phyloP scores from a whole-genome alignment of 2,113 vertebrate species.

The Microcebus tavaratra region DNA sequence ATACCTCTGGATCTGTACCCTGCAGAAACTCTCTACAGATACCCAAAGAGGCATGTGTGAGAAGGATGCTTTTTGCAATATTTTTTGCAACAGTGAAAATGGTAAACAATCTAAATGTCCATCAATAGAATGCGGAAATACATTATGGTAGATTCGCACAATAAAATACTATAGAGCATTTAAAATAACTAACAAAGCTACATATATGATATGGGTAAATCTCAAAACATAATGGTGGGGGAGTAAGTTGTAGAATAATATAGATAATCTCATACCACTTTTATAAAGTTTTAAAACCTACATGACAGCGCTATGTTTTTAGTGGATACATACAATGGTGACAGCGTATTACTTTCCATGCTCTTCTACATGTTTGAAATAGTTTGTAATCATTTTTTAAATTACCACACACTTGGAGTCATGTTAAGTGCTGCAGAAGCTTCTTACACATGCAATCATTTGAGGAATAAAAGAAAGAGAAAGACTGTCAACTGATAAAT shows the following conservation, averaged over 20 bases:
- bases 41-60: background rate
- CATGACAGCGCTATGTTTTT: background rate
- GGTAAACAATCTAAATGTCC: background rate
- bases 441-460: background rate
- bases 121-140: background rate
- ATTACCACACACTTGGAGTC: background rate
- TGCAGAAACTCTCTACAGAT: background rate
- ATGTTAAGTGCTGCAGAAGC: background rate
- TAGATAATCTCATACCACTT: background rate
- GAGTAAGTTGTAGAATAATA: background rate
- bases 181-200: background rate
- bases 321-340: background rate
- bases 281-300: background rate
- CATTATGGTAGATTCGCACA: background rate
- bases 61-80: background rate
- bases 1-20: background rate
- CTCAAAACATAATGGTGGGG: background rate
- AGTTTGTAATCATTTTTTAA: constrained; percentile 3
- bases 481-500: background rate
- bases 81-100: background rate
- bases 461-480: background rate
- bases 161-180: background rate
- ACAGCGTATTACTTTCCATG: background rate
- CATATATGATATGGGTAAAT: background rate
- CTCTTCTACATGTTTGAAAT: background rate